These are phyloP conservation scores for Leptopterna dolabrata DNA, from an alignment of 2,888 invertebrate species.

Conservation along the genomic window DNA sequence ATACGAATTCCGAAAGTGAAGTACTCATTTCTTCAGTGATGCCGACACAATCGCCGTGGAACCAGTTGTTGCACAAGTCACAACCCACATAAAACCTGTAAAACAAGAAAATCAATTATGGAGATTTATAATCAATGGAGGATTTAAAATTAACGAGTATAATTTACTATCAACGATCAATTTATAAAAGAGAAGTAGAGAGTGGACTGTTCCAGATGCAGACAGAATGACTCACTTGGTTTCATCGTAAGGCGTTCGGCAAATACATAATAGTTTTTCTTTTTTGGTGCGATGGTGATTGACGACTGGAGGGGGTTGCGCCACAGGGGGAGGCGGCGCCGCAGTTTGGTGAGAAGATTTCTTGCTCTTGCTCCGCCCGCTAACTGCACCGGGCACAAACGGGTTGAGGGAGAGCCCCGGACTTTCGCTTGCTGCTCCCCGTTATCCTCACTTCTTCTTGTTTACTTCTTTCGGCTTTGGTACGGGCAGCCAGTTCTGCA, in stretches of 20 bases:
- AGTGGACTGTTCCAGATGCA: no score
- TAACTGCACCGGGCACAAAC: slow-evolving; percentile 49
- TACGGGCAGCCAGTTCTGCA: slow-evolving; percentile 77
- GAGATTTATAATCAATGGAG: not conserved
- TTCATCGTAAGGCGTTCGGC: slow-evolving; percentile 94
- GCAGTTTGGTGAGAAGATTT: slow-evolving; percentile 62
- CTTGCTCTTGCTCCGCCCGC: slow-evolving; percentile 22
- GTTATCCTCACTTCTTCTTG: slow-evolving; percentile 73
- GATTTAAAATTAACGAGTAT: not conserved
- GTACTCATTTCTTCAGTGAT: slow-evolving; percentile 93
- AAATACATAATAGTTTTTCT: slow-evolving; percentile 89
- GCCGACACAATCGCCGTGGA: slow-evolving; percentile 96
- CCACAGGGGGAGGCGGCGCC: slow-evolving; percentile 1
- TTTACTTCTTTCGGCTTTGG: slow-evolving; percentile 78
- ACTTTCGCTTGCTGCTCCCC: slow-evolving; percentile 71
- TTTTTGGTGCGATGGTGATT: slow-evolving; percentile 69
- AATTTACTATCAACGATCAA: no score
- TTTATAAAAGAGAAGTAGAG: no score
- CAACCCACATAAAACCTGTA: slow-evolving; percentile 95
- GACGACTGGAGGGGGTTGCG: slow-evolving; percentile 57
- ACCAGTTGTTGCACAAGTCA: slow-evolving; percentile 98
- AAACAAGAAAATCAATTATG: slow-evolving; percentile 52
- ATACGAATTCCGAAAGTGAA: slow-evolving; percentile 89
- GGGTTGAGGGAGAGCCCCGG: slow-evolving; percentile 66
- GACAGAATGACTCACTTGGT: slow-evolving; percentile 76